Evolutionary conservation across 2,113 vertebrate genomes (phyloP).

Genomic region (Zosterops lateralis): DNA sequence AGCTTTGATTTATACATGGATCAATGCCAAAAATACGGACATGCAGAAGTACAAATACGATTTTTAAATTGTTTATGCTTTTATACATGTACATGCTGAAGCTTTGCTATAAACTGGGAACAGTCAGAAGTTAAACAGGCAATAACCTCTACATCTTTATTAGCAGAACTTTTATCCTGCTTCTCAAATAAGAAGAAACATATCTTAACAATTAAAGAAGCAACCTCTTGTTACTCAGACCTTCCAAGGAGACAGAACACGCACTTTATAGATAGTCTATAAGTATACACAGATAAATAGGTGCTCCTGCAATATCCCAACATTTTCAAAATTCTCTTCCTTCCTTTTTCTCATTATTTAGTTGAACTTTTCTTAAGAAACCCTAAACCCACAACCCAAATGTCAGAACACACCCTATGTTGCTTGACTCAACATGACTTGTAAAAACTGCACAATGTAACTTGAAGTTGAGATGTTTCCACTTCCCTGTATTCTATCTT

Average conservation of each 20-base stretch:
- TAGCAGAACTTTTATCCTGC: not conserved
- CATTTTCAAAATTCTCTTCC: not conserved
- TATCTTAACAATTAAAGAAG: not conserved
- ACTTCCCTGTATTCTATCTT: not conserved
- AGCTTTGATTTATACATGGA: not conserved
- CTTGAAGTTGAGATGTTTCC: conserved; percentile 15
- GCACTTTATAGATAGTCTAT: not conserved
- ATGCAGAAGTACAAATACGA: not conserved
- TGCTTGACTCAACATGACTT: not conserved
- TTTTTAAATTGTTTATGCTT: not conserved
- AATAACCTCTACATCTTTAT: not conserved
- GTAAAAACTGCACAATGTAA: not conserved
- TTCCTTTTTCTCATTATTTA: not conserved
- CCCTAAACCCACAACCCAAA: not conserved
- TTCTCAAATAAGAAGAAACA: not conserved
- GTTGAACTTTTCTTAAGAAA: conserved; percentile 19
- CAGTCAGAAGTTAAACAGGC: not conserved
- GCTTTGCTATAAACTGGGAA: not conserved
- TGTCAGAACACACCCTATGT: not conserved
- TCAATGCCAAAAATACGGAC: not conserved
- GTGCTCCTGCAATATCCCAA: not conserved
- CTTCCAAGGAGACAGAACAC: not conserved
- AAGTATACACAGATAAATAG: not conserved
- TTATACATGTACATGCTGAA: not conserved
- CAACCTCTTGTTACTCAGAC: not conserved